These are phyloP conservation scores for Periparus ater DNA, from an alignment of 2,797 vertebrate species.

Conservation along the genomic window DNA sequence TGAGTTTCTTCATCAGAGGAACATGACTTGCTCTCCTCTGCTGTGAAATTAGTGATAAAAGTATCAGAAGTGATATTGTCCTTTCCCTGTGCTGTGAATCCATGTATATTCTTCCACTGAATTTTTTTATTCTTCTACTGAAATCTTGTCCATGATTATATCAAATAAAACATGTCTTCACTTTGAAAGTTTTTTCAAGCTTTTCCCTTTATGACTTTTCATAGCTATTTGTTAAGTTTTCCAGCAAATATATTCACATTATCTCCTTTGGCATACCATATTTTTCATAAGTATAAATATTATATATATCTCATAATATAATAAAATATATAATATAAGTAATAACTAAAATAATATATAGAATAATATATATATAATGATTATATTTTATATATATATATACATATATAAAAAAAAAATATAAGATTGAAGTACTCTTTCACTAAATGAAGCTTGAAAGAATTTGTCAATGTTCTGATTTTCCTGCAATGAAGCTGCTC, in stretches of 20 bases:
- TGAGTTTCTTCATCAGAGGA: neutral
- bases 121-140: neutral
- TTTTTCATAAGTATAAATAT: neutral
- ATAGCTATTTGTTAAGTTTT: neutral
- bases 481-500: neutral
- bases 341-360: too few species aligned
- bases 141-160: neutral
- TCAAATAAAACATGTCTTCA: neutral
- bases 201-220: neutral
- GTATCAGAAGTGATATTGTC: neutral
- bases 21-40: accelerated
- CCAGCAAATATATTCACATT: neutral
- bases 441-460: neutral
- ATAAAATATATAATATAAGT: too few species aligned
- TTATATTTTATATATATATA: too few species aligned
- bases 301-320: too few species aligned
- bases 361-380: too few species aligned
- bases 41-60: neutral
- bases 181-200: neutral
- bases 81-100: neutral
- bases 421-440: neutral
- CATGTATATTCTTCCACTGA: neutral
- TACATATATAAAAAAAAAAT: too few species aligned
- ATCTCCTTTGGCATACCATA: neutral
- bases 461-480: neutral